Base-by-base conservation (phyloP, 2,113 vertebrate species). In the Ranitomeya variabilis region DNA sequence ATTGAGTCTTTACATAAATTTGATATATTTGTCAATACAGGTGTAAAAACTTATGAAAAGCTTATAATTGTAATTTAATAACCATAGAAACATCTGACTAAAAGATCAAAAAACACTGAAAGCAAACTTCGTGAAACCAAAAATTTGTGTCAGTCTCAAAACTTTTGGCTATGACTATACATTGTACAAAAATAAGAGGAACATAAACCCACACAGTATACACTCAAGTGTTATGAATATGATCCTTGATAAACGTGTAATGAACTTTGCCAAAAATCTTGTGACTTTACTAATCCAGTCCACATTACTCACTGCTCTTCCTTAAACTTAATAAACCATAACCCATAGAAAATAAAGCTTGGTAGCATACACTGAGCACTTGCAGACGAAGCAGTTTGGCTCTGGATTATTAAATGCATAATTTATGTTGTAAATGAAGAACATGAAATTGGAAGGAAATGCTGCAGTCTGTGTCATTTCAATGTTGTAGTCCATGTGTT, bases 261-360 rank as follows among this genome's bases (percentile, higher is more conserved):
- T 67, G n/a, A 64, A 10, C 19, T 21, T 66, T 67, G 74, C 57
- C 73, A 86, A 21, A 66, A 78, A 64, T 16, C 57, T 23, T 45
- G 45, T 19, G 16, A 78, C 19, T 18, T 86, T 57, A 62, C 59
- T 86, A 45, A 79, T 51, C 74, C 45, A 26, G 19, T 79, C 74
- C 71, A 66, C 21, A 79, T 79, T 37, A 79, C 59, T 79, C 74
- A 66, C 7, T 66, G n/a, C 13, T 12, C 59, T 69, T 80, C n/a
- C 21, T 51, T 87, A 57, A 87, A 87, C 67, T 31, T 87, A 87
- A 79, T 55, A 80, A 87, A 80, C 62, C 51, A 80, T 87, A 57
- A 67, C 86, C 62, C 62, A 87, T 80, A 55, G 57, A 77, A 87
- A 80, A 87, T 79, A 86, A 54, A 79, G 54, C 59, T 54, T 79